Percentiles rank a stretch among this genome's conserved stretches.
These are phyloP conservation scores for Lucilia cuprina DNA, from an alignment of 1,140 invertebrate species.

Conservation along the genomic window DNA sequence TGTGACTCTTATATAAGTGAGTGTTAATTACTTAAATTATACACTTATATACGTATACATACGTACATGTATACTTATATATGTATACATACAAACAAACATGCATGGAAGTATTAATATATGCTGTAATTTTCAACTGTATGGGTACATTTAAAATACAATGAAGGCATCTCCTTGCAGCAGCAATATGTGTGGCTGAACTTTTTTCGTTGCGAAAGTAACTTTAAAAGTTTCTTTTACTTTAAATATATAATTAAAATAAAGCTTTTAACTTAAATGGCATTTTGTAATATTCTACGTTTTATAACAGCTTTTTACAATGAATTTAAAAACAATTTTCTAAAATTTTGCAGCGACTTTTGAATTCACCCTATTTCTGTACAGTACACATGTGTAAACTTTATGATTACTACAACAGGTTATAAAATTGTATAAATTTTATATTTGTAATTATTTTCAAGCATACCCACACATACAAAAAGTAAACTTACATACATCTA, in stretches of 20 bases:
- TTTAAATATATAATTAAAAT: too few relatives aligned
- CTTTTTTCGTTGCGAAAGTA: too few relatives aligned
- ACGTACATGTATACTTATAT: not conserved
- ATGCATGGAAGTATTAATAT: not conserved
- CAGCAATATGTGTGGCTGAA: not conserved
- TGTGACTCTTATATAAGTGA: constrained; percentile 9
- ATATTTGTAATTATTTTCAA: not conserved
- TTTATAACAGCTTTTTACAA: too few relatives aligned
- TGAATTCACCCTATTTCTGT: not conserved
- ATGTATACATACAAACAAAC: not conserved
- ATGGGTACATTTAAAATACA: not conserved
- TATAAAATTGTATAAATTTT: not conserved
- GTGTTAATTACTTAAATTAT: constrained; percentile 15
- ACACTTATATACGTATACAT: not conserved
- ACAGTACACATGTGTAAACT: not conserved
- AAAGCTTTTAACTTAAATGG: too few relatives aligned
- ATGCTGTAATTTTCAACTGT: not conserved
- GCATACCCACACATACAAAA: not conserved
- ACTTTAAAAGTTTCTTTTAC: too few relatives aligned
- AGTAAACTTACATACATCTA: not conserved
- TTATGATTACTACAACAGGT: not conserved
- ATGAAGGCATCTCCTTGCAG: not conserved
- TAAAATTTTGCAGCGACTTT: too few relatives aligned
- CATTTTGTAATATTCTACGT: too few relatives aligned
- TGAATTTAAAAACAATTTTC: too few relatives aligned